Evolutionary conservation across 2,797 vertebrate species (phyloP).

Genomic region (Enteromius viviparus): DNA sequence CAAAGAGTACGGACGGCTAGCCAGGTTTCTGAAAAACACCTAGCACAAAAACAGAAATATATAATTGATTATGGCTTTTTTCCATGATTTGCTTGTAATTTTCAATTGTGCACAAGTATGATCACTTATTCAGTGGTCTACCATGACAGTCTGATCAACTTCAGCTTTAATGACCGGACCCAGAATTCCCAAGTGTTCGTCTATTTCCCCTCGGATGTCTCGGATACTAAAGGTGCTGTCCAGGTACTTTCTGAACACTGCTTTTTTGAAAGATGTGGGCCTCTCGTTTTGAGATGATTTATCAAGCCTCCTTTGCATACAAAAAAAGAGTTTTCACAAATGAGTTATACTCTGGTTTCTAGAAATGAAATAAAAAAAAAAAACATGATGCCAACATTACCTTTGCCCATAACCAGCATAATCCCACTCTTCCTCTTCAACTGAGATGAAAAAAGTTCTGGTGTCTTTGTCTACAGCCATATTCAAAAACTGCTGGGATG

Average conservation of each 20-base stretch:
- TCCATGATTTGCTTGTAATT: neutral
- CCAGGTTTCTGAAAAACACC: constrained; percentile 92
- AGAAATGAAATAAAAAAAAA: neutral
- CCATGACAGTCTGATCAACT: constrained; percentile 89
- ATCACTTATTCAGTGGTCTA: constrained; percentile 56
- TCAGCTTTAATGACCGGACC: constrained; percentile 93
- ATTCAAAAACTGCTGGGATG: constrained; percentile 80
- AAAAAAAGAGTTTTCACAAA: constrained; percentile 11
- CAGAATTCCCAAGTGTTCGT: constrained; percentile 92
- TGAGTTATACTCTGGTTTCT: constrained; percentile 25
- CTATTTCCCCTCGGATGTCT: constrained; percentile 82
- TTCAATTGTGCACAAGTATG: neutral
- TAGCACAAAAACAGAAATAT: constrained; percentile 58
- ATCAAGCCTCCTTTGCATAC: constrained; percentile 71
- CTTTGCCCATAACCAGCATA: constrained; percentile 82
- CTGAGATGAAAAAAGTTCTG: constrained; percentile 88
- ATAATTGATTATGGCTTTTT: neutral
- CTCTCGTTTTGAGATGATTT: constrained; percentile 60
- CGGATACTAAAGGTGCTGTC: constrained; percentile 84
- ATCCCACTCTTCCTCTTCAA: constrained; percentile 90
- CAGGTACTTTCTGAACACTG: constrained; percentile 86
- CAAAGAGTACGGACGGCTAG: constrained; percentile 87
- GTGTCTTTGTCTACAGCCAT: constrained; percentile 71
- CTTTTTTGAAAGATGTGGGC: constrained; percentile 83
- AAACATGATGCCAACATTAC: constrained; percentile 58